Percentiles rank a stretch among this genome's conserved stretches.
Conservation (phyloP, 2,797 vertebrate genomes). For the Mallotus villosus region DNA sequence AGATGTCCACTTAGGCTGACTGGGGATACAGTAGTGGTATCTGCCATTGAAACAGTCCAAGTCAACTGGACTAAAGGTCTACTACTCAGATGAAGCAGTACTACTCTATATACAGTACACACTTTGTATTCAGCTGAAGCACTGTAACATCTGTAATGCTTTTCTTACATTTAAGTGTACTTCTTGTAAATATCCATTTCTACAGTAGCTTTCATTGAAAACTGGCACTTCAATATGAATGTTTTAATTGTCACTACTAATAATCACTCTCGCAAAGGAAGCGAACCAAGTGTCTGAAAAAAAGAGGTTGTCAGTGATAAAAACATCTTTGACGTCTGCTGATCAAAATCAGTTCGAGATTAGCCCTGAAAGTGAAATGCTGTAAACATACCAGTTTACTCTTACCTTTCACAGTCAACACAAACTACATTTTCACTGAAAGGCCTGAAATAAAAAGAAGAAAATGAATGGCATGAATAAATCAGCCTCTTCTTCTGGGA, state of each 20-base stretch:
- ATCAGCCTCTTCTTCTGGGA: constrained; percentile 50
- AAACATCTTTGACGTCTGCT: constrained; percentile 6
- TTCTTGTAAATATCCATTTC: background rate
- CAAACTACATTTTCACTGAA: constrained; percentile 27
- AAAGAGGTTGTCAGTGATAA: background rate
- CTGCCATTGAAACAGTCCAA: constrained; percentile 15
- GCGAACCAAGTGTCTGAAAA: too few relatives aligned
- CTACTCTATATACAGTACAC: too few relatives aligned
- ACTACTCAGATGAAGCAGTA: constrained; percentile 6
- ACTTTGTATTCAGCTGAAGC: too few relatives aligned
- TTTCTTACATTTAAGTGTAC: background rate
- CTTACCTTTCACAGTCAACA: constrained; percentile 40
- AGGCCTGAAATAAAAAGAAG: constrained; percentile 43
- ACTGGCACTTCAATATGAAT: background rate
- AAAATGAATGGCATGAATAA: constrained; percentile 59
- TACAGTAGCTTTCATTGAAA: background rate
- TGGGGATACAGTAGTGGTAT: constrained; percentile 22
- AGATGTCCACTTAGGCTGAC: constrained; percentile 31
- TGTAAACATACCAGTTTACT: constrained; percentile 42
- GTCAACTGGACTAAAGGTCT: constrained; percentile 17
- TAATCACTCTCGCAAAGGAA: too few relatives aligned
- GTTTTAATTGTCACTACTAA: too few relatives aligned
- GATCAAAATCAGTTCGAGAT: constrained; percentile 16
- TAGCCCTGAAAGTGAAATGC: constrained; percentile 32
- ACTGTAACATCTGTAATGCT: background rate